Conservation (phyloP, 2,797 vertebrate genomes). For the Anguilla anguilla region DNA sequence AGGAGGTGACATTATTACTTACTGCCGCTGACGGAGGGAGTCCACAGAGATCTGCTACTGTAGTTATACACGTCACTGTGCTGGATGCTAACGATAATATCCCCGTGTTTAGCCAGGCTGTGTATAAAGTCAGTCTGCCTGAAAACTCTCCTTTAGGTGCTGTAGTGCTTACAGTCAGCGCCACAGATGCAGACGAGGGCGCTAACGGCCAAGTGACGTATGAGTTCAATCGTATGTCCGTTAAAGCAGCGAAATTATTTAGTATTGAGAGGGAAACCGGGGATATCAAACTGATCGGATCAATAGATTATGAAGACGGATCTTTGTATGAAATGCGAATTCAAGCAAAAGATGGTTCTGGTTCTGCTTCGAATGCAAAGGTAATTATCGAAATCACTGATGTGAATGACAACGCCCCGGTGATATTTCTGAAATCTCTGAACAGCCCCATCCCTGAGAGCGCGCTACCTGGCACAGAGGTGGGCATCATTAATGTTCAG, state of each 20-base stretch:
- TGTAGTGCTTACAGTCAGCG: conserved; percentile 50
- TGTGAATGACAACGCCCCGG: conserved; percentile 70
- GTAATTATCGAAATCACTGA: conserved; percentile 63
- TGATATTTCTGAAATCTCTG: conserved; percentile 58
- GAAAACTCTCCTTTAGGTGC: conserved; percentile 52
- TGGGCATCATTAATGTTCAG: conserved; percentile 39
- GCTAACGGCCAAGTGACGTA: conserved; percentile 47
- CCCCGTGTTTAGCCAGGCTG: conserved; percentile 45
- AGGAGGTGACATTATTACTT: conserved; percentile 46
- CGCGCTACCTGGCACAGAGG: conserved; percentile 35
- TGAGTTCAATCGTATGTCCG: conserved; percentile 36
- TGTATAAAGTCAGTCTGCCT: conserved; percentile 53
- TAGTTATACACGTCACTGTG: conserved; percentile 51
- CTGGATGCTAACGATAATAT: conserved; percentile 58
- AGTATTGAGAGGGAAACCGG: conserved; percentile 36
- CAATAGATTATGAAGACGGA: conserved; percentile 46
- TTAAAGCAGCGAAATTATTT: conserved; percentile 31
- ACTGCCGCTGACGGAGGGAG: conserved; percentile 60
- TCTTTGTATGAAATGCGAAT: conserved; percentile 57
- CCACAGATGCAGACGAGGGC: conserved; percentile 54
- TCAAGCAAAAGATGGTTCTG: conserved; percentile 64
- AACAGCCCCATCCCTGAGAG: conserved; percentile 63
- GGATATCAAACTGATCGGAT: conserved; percentile 26
- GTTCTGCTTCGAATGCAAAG: conserved; percentile 52
- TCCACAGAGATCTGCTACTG: conserved; percentile 55